Evolutionary conservation across 2,888 invertebrate species (phyloP), one percentile per base, ranked within the genome.

Genomic region (Oxyteleia sp.): DNA sequence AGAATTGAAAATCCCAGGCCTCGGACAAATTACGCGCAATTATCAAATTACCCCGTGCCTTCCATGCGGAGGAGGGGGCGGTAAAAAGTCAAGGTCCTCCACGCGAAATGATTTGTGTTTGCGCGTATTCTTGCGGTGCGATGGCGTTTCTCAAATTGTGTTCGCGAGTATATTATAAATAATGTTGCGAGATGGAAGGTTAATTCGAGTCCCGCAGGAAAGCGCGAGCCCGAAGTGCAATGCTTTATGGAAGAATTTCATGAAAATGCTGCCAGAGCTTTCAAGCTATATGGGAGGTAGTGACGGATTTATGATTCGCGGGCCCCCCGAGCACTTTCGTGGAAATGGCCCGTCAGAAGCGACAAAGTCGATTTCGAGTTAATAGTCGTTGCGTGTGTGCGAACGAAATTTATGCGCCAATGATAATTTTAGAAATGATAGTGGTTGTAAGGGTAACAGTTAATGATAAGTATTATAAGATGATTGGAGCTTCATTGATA

Each of bases 221-320:
- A 55, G 55, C 15, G 55, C 51, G 38, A 32, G 10, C 15, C 32
- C 4, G 16, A 26, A 53, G 55, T 35, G 53, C 45, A 49, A 66
- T 57, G 57, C 55, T 69, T 69, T 45, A 16, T 63, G 41, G 26
- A 69, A 63, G 69, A 78, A 78, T 69, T 61, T 69, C 59, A 69
- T 69, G 69, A 63, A 69, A 78, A 78, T 57, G 29, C 51, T 26
- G 66, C 18, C 49, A 49, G 49, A 35, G n/a, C n/a, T n/a, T n/a
- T n/a, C n/a, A 57, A 38, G 47, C 23, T 26, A 13, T 43, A 29
- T n/a, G 61, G 16, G 49, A 51, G 35, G 75, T 64, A 71, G 23
- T 64, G 75, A 75, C 63, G 69, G 78, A 78, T 61, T 78, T 78
- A 69, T 13, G 75, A 57, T 64, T 57, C 64, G 47, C 57, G 26